These are phyloP conservation scores for Amphiprion clarkii DNA, from an alignment of 2,797 vertebrate genomes.

Conservation along the genomic window DNA sequence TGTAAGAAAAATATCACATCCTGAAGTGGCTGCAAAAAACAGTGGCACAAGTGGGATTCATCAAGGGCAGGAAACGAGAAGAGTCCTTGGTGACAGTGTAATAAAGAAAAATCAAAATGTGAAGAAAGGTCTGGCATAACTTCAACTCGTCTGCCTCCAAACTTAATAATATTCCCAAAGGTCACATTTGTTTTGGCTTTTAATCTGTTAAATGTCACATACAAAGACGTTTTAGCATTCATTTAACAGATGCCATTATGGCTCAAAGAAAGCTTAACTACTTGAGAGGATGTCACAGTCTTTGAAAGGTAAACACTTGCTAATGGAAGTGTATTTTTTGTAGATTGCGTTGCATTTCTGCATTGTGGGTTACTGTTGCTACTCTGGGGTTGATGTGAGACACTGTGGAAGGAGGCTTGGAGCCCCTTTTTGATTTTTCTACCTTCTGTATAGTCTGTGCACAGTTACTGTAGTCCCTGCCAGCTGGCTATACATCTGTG, in stretches of 20 bases:
- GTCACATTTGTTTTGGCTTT: conserved; percentile 52
- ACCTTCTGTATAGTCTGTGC: background rate
- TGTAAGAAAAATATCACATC: conserved; percentile 26
- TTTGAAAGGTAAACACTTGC: conserved; percentile 27
- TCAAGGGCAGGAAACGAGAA: conserved; percentile 23
- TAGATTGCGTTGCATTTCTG: background rate
- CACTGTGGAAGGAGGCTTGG: background rate
- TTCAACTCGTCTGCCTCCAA: conserved; percentile 14
- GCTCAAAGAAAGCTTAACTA: conserved; percentile 16
- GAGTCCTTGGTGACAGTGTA: conserved; percentile 36
- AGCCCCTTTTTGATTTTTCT: conserved; percentile 31
- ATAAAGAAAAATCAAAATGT: conserved; percentile 37
- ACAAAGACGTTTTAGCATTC: conserved; percentile 18
- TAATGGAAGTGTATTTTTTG: conserved; percentile 26
- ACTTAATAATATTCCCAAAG: conserved; percentile 32
- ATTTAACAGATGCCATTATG: background rate
- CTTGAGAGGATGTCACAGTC: conserved; percentile 26
- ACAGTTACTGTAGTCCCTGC: conserved; percentile 19
- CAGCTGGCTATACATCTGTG: conserved; percentile 60
- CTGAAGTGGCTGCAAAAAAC: conserved; percentile 10
- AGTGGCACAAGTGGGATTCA: conserved; percentile 12
- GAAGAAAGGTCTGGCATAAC: conserved; percentile 27
- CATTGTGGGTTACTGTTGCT: conserved; percentile 29
- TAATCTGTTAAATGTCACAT: conserved; percentile 47
- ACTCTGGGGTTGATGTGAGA: conserved; percentile 10